A percentile compares a stretch with the other conserved stretches of the same genome.
These are phyloP conservation scores for Sylvilagus floridanus DNA, from an alignment of 2,797 vertebrate species.

Conservation along the genomic window DNA sequence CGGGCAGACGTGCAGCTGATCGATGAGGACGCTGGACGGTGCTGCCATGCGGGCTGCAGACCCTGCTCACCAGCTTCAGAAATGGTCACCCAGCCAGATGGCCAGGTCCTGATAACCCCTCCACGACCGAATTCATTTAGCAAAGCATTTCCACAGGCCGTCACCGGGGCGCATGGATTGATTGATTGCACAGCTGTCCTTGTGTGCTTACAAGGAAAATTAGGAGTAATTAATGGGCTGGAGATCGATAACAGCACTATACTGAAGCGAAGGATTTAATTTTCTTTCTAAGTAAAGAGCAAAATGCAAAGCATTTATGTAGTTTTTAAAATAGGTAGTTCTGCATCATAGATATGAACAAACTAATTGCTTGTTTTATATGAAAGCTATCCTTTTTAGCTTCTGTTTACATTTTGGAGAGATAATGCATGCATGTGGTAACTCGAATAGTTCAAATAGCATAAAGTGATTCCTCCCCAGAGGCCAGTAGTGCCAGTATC, in stretches of 20 bases:
- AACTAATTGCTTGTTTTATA: not conserved
- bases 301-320: constrained; percentile 17
- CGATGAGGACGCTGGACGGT: not conserved
- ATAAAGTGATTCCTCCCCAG: not conserved
- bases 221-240: constrained; percentile 61
- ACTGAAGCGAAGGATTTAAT: constrained; percentile 35
- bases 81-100: not conserved
- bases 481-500: not conserved
- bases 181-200: constrained; percentile 56
- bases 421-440: not conserved
- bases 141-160: constrained; percentile 48
- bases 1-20: not conserved
- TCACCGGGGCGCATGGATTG: not conserved
- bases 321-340: constrained; percentile 9
- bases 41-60: not conserved
- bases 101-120: not conserved
- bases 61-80: not conserved
- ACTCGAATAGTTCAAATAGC: not conserved
- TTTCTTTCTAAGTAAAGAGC: constrained; percentile 64
- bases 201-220: constrained; percentile 63
- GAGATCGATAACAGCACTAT: constrained; percentile 41
- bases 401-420: constrained; percentile 55
- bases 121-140: constrained; percentile 15
- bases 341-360: not conserved
- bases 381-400: constrained; percentile 33